Evolutionary conservation across 2,888 invertebrate genomes (phyloP).

Genomic region (Urechis unicinctus): DNA sequence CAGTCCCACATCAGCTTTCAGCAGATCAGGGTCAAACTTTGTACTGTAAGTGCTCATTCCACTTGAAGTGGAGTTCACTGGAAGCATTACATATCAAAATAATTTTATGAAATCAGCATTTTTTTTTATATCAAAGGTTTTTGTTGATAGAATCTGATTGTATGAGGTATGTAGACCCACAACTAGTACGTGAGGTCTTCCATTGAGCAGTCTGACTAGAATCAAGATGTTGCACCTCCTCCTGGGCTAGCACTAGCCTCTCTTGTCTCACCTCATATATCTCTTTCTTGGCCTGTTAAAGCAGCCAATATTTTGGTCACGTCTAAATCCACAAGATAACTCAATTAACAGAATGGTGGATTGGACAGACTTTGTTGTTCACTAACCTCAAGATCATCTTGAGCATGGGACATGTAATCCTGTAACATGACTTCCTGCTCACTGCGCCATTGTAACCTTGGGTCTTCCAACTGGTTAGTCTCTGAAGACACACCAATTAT

Average conservation of each 20-base stretch:
- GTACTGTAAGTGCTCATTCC: slow-evolving; percentile 62
- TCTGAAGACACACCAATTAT: slow-evolving; percentile 58
- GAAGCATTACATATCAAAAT: neutral
- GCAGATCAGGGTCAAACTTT: slow-evolving; percentile 87
- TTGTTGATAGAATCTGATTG: neutral
- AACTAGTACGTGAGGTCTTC: slow-evolving; percentile 81
- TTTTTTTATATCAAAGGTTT: neutral
- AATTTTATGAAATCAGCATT: neutral
- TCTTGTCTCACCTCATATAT: slow-evolving; percentile 94
- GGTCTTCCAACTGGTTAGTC: slow-evolving; percentile 93
- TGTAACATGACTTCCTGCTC: slow-evolving; percentile 95
- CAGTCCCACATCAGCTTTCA: slow-evolving; percentile 84
- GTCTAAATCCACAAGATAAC: neutral
- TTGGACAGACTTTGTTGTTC: neutral
- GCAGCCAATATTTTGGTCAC: neutral
- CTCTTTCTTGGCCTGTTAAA: slow-evolving; percentile 83
- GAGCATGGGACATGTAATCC: slow-evolving; percentile 90
- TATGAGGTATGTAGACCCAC: slow-evolving; percentile 58
- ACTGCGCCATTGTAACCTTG: slow-evolving; percentile 84
- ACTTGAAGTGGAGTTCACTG: slow-evolving; percentile 45
- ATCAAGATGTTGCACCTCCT: slow-evolving; percentile 90
- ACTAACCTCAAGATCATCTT: slow-evolving; percentile 85
- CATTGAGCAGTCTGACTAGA: slow-evolving; percentile 59
- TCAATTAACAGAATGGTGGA: neutral
- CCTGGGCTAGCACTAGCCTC: slow-evolving; percentile 84